Evolutionary conservation across 2,888 invertebrate species (phyloP).

Genomic region (Parelbella ahira): DNA sequence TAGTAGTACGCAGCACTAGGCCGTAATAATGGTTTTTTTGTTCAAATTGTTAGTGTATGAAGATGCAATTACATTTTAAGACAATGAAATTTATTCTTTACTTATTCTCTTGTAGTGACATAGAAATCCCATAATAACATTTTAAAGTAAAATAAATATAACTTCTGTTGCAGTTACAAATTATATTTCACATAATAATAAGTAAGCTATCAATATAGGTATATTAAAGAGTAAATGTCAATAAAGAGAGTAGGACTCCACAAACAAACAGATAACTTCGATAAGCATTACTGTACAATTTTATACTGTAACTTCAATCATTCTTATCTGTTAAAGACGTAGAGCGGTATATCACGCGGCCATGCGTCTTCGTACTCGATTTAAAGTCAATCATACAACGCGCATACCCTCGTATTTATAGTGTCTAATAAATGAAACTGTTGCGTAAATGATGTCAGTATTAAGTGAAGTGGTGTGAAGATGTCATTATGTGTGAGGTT

Average conservation of each 20-base stretch:
- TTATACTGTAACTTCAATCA: slow-evolving; percentile 51
- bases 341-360: slow-evolving; percentile 34
- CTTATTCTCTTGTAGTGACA: no score
- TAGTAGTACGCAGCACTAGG: background rate
- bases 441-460: background rate
- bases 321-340: slow-evolving; percentile 54
- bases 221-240: no score
- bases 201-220: no score
- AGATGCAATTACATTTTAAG: no score
- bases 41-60: no score
- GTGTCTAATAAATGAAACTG: slow-evolving; percentile 2
- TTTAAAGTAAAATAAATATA: no score
- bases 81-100: no score
- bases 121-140: no score
- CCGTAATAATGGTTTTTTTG: no score
- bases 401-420: slow-evolving; percentile 28
- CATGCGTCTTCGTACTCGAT: slow-evolving; percentile 16
- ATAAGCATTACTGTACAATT: slow-evolving; percentile 54
- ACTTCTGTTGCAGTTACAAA: no score
- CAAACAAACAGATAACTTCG: slow-evolving; percentile 68
- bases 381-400: slow-evolving; percentile 1
- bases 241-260: slow-evolving; percentile 39
- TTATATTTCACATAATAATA: no score
- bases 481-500: slow-evolving; percentile 47
- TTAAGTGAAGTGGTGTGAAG: slow-evolving; percentile 33